Percentiles rank a stretch among this genome's conserved stretches.
Evolutionary conservation across 2,888 invertebrate genomes (phyloP).

Genomic region (Temnothorax unifasciatus): DNA sequence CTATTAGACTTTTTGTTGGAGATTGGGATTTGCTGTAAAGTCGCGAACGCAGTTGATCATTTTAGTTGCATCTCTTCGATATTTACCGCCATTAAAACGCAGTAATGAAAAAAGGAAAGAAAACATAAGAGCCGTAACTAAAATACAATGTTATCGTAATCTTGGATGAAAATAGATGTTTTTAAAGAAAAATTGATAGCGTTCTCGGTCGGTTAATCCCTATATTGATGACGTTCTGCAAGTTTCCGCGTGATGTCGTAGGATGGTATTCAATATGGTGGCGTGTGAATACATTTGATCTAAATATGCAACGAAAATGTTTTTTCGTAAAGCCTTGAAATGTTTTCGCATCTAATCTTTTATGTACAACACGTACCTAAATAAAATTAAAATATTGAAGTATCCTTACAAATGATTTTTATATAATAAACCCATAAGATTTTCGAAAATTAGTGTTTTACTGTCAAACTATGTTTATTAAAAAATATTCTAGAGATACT

Average conservation of each 20-base stretch:
- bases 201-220: slow-evolving; percentile 24
- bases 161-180: neutral
- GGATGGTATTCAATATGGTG: neutral
- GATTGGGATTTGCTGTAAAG: neutral
- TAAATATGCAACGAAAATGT: slow-evolving; percentile 5
- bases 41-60: neutral
- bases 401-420: neutral
- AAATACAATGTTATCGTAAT: neutral
- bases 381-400: neutral
- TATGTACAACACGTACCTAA: neutral
- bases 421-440: neutral
- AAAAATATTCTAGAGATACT: neutral
- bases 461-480: neutral
- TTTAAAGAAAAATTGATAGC: neutral
- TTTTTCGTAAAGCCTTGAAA: neutral
- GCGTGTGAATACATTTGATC: neutral
- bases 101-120: neutral
- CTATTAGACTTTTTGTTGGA: neutral
- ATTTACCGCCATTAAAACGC: neutral
- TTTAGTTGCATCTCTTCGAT: neutral
- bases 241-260: slow-evolving; percentile 43
- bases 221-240: neutral
- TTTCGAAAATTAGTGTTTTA: neutral
- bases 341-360: neutral
- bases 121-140: neutral